These are phyloP conservation scores for Kuschelorhynchus macadamiae DNA, from an alignment of 2,888 invertebrate genomes.

Conservation along the genomic window DNA sequence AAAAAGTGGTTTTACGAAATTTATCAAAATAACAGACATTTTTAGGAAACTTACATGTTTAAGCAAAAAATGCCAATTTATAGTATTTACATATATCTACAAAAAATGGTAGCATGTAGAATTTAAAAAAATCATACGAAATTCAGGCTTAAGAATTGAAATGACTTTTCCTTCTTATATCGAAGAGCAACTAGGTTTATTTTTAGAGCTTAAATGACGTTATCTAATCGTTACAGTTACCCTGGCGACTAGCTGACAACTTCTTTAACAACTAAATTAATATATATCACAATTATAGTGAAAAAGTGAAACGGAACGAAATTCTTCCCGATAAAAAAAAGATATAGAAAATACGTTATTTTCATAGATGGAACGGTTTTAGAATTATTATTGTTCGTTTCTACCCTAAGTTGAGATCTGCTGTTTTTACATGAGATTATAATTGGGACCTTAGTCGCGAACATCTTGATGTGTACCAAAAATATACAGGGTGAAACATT, in stretches of 20 bases:
- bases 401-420: slow-evolving; percentile 37
- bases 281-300: slow-evolving; percentile 38
- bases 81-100: no score
- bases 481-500: not conserved
- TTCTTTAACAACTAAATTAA: slow-evolving; percentile 35
- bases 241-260: slow-evolving; percentile 39
- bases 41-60: no score
- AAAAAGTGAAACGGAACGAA: slow-evolving; percentile 21
- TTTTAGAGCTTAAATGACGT: slow-evolving; percentile 4
- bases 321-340: no score
- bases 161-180: not conserved
- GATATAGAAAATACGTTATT: slow-evolving; percentile 2
- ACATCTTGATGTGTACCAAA: not conserved
- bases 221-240: slow-evolving; percentile 21
- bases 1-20: no score
- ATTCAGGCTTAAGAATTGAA: slow-evolving; percentile 1
- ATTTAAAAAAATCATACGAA: no score
- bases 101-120: no score
- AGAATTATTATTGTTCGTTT: slow-evolving; percentile 40
- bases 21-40: no score
- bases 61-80: no score
- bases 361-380: slow-evolving; percentile 41
- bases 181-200: slow-evolving; percentile 12
- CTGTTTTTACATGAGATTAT: not conserved
- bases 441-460: no score